These are phyloP conservation scores for Heliconius ismenius DNA, from an alignment of 2,888 invertebrate species.

Conservation along the genomic window DNA sequence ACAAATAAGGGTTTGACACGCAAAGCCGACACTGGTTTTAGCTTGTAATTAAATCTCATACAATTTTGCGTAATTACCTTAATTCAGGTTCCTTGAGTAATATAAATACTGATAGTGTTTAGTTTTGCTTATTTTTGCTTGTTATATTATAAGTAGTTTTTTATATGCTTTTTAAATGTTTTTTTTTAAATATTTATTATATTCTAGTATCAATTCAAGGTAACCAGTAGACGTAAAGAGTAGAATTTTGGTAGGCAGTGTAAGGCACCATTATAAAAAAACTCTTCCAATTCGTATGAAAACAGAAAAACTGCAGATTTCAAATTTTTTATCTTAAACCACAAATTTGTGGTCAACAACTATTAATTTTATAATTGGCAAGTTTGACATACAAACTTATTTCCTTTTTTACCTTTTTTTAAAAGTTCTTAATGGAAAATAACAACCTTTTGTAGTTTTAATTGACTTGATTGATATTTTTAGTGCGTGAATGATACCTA, in stretches of 20 bases:
- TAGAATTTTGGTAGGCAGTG: too few relatives aligned
- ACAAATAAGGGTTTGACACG: conserved; percentile 42
- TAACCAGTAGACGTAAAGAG: too few relatives aligned
- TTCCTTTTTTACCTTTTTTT: neutral
- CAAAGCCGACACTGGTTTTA: conserved; percentile 29
- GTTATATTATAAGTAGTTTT: neutral
- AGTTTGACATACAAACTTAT: neutral
- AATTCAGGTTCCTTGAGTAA: conserved; percentile 12
- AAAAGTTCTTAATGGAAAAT: neutral
- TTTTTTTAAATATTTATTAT: neutral
- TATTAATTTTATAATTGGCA: neutral
- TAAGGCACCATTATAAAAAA: too few relatives aligned
- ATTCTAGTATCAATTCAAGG: too few relatives aligned
- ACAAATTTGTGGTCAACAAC: too few relatives aligned
- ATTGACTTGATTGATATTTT: neutral
- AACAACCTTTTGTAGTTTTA: neutral
- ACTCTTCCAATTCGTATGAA: too few relatives aligned
- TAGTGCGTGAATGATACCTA: too few relatives aligned
- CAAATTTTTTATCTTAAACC: too few relatives aligned
- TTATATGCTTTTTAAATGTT: neutral
- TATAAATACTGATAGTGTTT: conserved; percentile 39
- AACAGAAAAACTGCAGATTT: too few relatives aligned
- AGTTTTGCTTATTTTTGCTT: neutral
- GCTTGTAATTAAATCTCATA: conserved; percentile 32
- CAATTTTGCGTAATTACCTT: conserved; percentile 31